Percentiles rank a stretch among this genome's conserved stretches.
phyloP scores from a whole-genome alignment of 2,113 vertebrate genomes.

The Xyrauchen texanus region DNA sequence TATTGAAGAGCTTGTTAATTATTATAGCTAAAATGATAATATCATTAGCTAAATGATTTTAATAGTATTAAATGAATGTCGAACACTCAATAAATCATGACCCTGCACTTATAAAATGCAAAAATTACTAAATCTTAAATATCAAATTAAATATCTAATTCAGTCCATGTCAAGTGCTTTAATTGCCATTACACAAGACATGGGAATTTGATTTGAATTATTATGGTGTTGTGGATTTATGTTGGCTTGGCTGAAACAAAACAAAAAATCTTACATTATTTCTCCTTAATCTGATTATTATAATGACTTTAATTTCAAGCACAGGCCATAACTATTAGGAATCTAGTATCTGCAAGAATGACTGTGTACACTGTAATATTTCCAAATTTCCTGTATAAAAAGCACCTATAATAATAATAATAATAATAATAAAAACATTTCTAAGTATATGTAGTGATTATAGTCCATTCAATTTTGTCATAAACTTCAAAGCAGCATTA shows the following conservation, averaged over 20 bases:
- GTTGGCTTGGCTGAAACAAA: neutral
- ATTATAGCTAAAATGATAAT: too few species aligned
- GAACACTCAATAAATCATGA: neutral
- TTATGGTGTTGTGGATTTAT: neutral
- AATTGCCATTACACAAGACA: neutral
- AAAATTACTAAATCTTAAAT: neutral
- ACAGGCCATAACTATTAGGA: too few species aligned
- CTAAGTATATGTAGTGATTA: too few species aligned
- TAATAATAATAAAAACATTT: too few species aligned
- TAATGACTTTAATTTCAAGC: too few species aligned
- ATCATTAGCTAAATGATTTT: neutral
- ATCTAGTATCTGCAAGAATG: too few species aligned
- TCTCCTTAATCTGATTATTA: neutral
- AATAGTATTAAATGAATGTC: neutral
- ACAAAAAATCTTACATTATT: neutral
- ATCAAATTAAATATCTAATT: neutral
- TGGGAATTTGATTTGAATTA: neutral
- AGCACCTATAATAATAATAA: too few species aligned
- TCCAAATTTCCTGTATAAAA: too few species aligned
- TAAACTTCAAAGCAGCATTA: too few species aligned
- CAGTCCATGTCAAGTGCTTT: neutral
- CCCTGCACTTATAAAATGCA: neutral
- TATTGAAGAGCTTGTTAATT: neutral
- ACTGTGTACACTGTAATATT: too few species aligned
- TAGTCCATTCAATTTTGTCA: too few species aligned